A percentile compares a stretch with the other conserved stretches of the same genome.
These are phyloP conservation scores for Strigamia maritima DNA, from an alignment of 2,888 invertebrate species.

Conservation along the genomic window DNA sequence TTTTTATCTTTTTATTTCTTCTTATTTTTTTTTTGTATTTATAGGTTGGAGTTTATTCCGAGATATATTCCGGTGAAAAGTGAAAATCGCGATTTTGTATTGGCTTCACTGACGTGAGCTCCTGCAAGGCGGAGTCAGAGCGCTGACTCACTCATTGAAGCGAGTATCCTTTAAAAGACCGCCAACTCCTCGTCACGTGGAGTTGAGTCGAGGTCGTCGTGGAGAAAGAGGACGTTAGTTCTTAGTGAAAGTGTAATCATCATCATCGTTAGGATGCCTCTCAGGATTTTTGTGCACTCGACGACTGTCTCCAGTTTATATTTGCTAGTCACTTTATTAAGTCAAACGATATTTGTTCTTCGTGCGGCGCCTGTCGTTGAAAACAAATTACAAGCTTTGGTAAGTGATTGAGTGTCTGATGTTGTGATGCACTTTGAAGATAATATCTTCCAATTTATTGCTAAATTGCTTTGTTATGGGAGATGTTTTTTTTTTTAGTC, in stretches of 20 bases:
- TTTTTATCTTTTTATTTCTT: neutral
- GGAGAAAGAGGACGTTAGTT: neutral
- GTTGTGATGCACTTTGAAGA: neutral
- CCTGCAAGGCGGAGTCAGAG: neutral
- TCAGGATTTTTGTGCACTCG: neutral
- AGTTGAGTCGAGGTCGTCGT: conserved; percentile 15
- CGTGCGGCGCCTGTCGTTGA: neutral
- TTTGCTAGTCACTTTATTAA: neutral
- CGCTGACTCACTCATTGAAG: conserved; percentile 20
- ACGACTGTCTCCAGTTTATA: neutral
- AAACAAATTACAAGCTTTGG: conserved; percentile 18
- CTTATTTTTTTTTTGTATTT: neutral
- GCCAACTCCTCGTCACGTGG: conserved; percentile 13
- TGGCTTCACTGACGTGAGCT: neutral
- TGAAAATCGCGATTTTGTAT: neutral
- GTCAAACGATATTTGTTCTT: neutral
- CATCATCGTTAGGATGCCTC: neutral
- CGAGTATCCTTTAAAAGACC: conserved; percentile 6
- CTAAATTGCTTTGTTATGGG: neutral
- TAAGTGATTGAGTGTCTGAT: neutral
- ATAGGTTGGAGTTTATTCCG: neutral
- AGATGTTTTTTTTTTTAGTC: neutral
- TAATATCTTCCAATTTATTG: neutral
- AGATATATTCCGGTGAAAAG: neutral
- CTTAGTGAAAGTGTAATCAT: neutral